Conservation (phyloP, 2,888 invertebrate genomes). For the Drosophila eohydei region DNA sequence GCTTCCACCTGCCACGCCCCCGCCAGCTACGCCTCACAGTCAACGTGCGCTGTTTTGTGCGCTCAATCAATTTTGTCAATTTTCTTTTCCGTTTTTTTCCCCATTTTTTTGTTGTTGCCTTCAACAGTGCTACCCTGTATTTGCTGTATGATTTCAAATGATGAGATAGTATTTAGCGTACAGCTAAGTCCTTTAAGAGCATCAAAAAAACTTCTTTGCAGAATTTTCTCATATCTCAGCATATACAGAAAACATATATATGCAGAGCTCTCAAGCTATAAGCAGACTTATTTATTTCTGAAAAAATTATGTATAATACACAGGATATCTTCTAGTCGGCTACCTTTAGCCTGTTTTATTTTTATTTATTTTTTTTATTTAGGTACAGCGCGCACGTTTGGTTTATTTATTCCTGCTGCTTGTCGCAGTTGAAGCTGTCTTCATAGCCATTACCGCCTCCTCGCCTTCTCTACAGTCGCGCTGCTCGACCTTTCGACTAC, state of each 20-base stretch:
- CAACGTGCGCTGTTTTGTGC: conserved; percentile 34
- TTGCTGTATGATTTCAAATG: background rate
- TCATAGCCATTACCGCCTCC: conserved; percentile 50
- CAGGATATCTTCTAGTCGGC: background rate
- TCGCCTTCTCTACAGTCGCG: background rate
- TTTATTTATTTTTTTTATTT: conserved; percentile 24
- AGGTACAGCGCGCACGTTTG: conserved; percentile 54
- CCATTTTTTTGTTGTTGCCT: conserved; percentile 15
- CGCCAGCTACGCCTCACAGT: background rate
- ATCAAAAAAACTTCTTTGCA: too few relatives aligned
- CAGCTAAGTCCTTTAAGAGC: too few relatives aligned
- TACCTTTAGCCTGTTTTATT: background rate
- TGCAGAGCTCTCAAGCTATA: too few relatives aligned
- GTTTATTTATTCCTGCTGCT: conserved; percentile 60
- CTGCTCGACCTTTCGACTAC: conserved; percentile 2
- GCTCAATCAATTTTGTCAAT: conserved; percentile 77
- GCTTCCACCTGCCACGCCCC: background rate
- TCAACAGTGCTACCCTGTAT: conserved; percentile 10
- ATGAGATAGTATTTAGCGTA: background rate
- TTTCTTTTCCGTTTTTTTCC: conserved; percentile 45
- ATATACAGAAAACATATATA: too few relatives aligned
- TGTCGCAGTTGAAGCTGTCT: conserved; percentile 52
- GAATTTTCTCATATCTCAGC: too few relatives aligned
- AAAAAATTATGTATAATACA: background rate
- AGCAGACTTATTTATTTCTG: too few relatives aligned